Percentiles rank a stretch among this genome's conserved stretches.
Evolutionary conservation across 2,888 invertebrate genomes (phyloP).

Genomic region (Trissolcus japonicus): DNA sequence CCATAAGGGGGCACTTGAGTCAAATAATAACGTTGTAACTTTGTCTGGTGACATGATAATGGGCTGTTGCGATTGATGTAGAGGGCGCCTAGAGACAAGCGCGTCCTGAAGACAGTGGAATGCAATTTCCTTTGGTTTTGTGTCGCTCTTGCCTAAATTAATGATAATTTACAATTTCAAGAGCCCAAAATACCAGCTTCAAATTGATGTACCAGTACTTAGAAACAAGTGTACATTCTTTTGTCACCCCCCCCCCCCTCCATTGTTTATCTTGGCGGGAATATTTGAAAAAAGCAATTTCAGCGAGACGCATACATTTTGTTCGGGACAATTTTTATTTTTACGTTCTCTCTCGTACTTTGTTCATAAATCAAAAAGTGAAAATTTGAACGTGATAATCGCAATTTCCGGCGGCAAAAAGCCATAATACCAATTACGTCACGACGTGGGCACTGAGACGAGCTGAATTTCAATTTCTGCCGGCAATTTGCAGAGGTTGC

Average conservation of each 20-base stretch:
- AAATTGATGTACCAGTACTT: constrained; percentile 18
- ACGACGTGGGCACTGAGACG: no score
- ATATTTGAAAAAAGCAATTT: no score
- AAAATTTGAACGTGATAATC: no score
- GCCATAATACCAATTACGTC: no score
- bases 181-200: constrained; percentile 14
- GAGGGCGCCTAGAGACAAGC: constrained; percentile 16
- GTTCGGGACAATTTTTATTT: not conserved
- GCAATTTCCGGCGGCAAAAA: not conserved
- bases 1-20: not conserved
- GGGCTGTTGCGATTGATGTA: constrained; percentile 11
- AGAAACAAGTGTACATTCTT: not conserved
- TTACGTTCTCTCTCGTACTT: no score
- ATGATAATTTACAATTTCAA: constrained; percentile 44
- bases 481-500: not conserved
- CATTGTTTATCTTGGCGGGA: no score
- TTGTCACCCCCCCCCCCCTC: not conserved
- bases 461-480: constrained; percentile 3
- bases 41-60: constrained; percentile 19
- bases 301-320: no score
- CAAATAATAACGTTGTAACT: constrained; percentile 20
- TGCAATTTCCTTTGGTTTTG: constrained; percentile 50
- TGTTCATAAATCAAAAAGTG: no score
- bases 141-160: constrained; percentile 35
- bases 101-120: constrained; percentile 32